Base-by-base conservation (phyloP, 1,140 invertebrate species). In the Calephelis virginiensis region DNA sequence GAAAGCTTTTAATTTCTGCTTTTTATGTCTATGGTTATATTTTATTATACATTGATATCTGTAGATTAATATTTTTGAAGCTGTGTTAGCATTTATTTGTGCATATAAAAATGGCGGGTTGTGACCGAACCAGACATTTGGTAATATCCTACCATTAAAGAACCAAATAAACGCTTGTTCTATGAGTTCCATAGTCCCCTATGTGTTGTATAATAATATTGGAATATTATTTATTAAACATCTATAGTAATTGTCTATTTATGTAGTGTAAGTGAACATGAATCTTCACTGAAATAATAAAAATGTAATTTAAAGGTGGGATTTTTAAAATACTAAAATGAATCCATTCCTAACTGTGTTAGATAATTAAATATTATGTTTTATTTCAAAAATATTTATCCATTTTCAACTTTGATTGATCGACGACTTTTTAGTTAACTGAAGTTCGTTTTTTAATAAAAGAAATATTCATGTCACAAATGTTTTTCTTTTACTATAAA, bases 261-360 rank as follows among this genome's bases (percentile, higher is more conserved):
- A 56, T 64, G 64, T 69, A 60, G 68, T 69, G 64, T 69, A 69
- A 59, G 56, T 28, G 8, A 63, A 63, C 53, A 61, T 48, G 43
- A 70, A 45, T 68, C 48, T 67, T 68, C 61, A 61, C 64, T 68
- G 49, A 65, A 59, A 59, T 46, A 56, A 46, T 5, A 59, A 43
- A 56, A 65, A 65, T 74, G 71, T 74, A 66, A 72, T 69, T 70
- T 68, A 71, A 72, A 72, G 74, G 77, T 71, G 69, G 73, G 75
- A 75, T 76, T 66, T 74, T 78, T 73, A 77, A 78, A 76, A 66
- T 72, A 76, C 74, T 73, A 73, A 80, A 77, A 78, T 77, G 78
- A 81, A 83, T 88, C 83, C 87, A 88, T 90, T 90, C 85, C 85
- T 86, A 83, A 76, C 81, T 80, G 76, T 80, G 81, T 79, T 86